phyloP scores from a whole-genome alignment of 2,797 vertebrate species.

The Trachops cirrhosus region DNA sequence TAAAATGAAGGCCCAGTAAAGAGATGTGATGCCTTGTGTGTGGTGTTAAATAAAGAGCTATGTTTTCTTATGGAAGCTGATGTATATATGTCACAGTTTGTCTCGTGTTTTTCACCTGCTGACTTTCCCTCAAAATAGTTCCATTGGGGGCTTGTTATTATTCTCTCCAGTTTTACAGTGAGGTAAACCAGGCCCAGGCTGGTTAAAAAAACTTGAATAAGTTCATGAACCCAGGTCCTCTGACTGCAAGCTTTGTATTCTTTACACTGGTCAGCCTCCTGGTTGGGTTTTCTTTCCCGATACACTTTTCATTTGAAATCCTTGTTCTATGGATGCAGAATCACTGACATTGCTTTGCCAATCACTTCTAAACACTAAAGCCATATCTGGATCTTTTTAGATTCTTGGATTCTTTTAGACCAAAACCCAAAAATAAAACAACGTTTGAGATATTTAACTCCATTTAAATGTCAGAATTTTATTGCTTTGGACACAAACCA shows the following conservation, averaged over 20 bases:
- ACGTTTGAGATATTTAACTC: slow-evolving; percentile 38
- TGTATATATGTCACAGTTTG: not conserved
- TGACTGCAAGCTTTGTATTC: not conserved
- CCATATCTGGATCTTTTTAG: not conserved
- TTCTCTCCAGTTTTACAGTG: not conserved
- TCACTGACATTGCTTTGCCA: not conserved
- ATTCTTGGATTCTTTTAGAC: slow-evolving; percentile 23
- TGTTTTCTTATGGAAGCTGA: not conserved
- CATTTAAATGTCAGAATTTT: slow-evolving; percentile 47
- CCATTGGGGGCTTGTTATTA: not conserved
- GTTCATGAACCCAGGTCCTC: not conserved
- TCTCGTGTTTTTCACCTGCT: not conserved
- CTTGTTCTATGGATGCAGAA: not conserved
- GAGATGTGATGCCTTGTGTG: not conserved
- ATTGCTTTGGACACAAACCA: slow-evolving; percentile 33
- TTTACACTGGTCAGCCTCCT: not conserved
- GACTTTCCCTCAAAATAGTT: not conserved
- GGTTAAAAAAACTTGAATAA: not conserved
- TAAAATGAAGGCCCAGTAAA: not conserved
- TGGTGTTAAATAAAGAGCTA: not conserved
- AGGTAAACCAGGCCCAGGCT: not conserved
- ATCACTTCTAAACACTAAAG: not conserved
- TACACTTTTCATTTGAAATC: not conserved
- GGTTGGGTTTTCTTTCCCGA: not conserved
- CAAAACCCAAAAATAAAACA: not conserved